Conservation (phyloP, 2,797 vertebrate genomes). For the Phrynocephalus vlangalii region DNA sequence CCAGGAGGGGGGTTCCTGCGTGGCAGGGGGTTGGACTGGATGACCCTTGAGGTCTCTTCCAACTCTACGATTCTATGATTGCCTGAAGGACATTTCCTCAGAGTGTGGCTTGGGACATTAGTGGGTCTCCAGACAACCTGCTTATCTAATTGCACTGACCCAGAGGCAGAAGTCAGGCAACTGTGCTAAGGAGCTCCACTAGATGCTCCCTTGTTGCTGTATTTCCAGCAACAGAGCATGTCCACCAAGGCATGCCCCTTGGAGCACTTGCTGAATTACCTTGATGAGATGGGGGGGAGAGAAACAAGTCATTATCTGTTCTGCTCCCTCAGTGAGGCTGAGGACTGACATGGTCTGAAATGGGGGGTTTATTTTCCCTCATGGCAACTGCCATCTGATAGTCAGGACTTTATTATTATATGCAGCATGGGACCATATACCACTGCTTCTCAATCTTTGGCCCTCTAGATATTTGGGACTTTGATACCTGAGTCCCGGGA, state of each 20-base stretch:
- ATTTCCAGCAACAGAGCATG: neutral
- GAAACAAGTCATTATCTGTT: neutral
- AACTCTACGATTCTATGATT: no score
- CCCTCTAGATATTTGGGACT: neutral
- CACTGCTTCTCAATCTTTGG: neutral
- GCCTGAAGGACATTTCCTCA: no score
- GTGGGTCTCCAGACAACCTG: no score
- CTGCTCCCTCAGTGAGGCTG: neutral
- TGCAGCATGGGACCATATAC: neutral
- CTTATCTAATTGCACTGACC: no score
- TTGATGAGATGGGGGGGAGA: neutral
- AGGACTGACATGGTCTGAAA: neutral
- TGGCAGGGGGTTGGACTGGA: no score
- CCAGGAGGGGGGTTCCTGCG: no score
- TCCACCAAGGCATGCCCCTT: neutral
- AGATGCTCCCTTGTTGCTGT: neutral
- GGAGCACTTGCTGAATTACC: neutral
- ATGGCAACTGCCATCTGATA: neutral
- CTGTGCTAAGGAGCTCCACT: neutral
- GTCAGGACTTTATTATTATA: neutral
- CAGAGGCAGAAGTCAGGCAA: neutral
- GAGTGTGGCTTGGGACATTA: no score
- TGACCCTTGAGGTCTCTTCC: no score
- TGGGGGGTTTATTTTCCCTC: neutral
- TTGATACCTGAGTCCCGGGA: no score